Evolutionary conservation across 2,113 vertebrate genomes (phyloP).

Genomic region (Cyprinus carpio): DNA sequence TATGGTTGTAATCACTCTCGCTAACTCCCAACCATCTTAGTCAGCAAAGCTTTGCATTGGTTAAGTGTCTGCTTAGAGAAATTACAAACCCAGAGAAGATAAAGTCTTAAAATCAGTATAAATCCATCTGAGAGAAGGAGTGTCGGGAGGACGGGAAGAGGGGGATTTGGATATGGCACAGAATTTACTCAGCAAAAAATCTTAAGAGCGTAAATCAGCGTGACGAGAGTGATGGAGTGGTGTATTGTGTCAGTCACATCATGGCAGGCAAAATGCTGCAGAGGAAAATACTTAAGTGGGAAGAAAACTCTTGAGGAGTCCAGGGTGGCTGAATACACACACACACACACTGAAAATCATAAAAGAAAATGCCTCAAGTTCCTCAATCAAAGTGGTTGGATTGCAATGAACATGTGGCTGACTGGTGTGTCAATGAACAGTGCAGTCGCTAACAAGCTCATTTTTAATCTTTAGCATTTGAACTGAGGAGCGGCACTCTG

Average conservation of each 20-base stretch:
- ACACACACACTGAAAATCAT: neutral
- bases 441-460: constrained; percentile 39
- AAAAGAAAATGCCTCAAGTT: constrained; percentile 52
- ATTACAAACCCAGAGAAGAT: constrained; percentile 52
- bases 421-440: constrained; percentile 39
- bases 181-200: constrained; percentile 35
- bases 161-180: constrained; percentile 22
- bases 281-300: neutral
- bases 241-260: constrained; percentile 37
- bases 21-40: constrained; percentile 49
- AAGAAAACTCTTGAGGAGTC: constrained; percentile 28
- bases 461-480: constrained; percentile 42
- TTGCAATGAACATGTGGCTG: constrained; percentile 41
- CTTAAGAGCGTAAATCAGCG: constrained; percentile 37
- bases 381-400: constrained; percentile 36
- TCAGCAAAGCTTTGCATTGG: constrained; percentile 53
- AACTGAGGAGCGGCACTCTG: constrained; percentile 34
- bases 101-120: constrained; percentile 51
- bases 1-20: constrained; percentile 47
- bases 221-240: constrained; percentile 18
- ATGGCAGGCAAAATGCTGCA: neutral
- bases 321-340: constrained; percentile 17
- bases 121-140: constrained; percentile 36
- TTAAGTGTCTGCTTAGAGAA: constrained; percentile 45
- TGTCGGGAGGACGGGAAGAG: neutral